Evolutionary conservation across 1,140 invertebrate genomes (phyloP).

Genomic region (Atta cephalotes): DNA sequence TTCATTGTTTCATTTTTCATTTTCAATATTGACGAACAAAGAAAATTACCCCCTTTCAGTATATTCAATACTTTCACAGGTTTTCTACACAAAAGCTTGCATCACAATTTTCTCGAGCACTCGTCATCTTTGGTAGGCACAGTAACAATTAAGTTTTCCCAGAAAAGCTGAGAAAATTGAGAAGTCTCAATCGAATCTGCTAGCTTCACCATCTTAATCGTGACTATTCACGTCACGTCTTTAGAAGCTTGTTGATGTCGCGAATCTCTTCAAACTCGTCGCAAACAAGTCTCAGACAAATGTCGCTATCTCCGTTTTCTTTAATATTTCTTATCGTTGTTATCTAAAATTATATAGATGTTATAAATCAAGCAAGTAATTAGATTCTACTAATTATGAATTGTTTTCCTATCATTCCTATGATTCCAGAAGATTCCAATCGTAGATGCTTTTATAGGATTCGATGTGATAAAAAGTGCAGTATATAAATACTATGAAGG

Average conservation of each 20-base stretch:
- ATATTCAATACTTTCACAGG: constrained; percentile 11
- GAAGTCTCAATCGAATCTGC: not conserved
- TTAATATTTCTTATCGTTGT: constrained; percentile 51
- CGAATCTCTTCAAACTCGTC: not conserved
- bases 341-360: constrained; percentile 37
- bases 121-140: not conserved
- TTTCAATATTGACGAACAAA: constrained; percentile 1
- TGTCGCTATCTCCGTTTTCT: not conserved
- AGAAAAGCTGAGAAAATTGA: constrained; percentile 22
- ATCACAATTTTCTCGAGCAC: not conserved
- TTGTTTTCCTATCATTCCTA: not conserved
- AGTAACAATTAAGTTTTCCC: constrained; percentile 56
- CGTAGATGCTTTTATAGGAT: constrained; percentile 99
- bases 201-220: not conserved
- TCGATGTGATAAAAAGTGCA: constrained; percentile 96
- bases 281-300: not conserved
- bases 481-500: constrained; percentile 85
- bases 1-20: not conserved
- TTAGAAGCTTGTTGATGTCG: not conserved
- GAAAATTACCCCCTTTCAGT: constrained; percentile 56
- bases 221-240: not conserved
- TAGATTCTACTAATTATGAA: not conserved
- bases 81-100: not conserved
- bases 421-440: constrained; percentile 87
- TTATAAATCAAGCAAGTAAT: not conserved